Evolutionary conservation across 2,797 vertebrate species (phyloP).

Genomic region (Menidia menidia): DNA sequence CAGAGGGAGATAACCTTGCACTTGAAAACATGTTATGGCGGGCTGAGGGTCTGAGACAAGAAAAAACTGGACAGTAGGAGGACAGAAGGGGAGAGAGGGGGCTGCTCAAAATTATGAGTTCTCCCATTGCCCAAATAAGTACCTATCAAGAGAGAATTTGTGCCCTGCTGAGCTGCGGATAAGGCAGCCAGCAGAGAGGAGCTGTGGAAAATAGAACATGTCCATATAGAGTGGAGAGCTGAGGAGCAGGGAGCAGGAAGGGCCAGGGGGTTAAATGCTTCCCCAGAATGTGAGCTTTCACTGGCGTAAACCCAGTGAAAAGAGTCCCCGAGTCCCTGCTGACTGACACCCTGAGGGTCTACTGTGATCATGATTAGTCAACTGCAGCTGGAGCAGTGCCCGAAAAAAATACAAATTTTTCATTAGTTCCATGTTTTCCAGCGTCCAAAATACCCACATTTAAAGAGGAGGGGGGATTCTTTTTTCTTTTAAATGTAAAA

Average conservation of each 20-base stretch:
- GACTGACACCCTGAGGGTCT: slow-evolving; percentile 46
- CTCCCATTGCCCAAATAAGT: slow-evolving; percentile 85
- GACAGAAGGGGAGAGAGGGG: slow-evolving; percentile 12
- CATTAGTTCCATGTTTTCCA: slow-evolving; percentile 22
- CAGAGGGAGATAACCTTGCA: slow-evolving; percentile 8
- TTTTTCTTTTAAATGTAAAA: background rate
- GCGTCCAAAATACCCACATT: no score
- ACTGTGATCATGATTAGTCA: slow-evolving; percentile 38
- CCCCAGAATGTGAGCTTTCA: slow-evolving; percentile 70
- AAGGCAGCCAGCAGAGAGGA: slow-evolving; percentile 74
- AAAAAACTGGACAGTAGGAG: slow-evolving; percentile 9
- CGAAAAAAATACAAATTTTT: slow-evolving; percentile 36
- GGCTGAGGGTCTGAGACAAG: slow-evolving; percentile 25
- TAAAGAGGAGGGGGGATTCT: no score
- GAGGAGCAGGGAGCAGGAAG: slow-evolving; percentile 55
- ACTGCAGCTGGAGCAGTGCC: slow-evolving; percentile 26
- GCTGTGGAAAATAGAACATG: slow-evolving; percentile 84
- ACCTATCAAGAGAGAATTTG: slow-evolving; percentile 76
- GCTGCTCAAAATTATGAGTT: slow-evolving; percentile 67
- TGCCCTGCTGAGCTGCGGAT: slow-evolving; percentile 74
- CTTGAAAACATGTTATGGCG: slow-evolving; percentile 30
- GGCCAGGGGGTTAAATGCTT: slow-evolving; percentile 79
- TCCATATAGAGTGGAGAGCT: slow-evolving; percentile 82
- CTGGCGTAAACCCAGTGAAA: slow-evolving; percentile 53
- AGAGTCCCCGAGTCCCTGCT: slow-evolving; percentile 52